phyloP scores from a whole-genome alignment of 2,888 invertebrate species.

The Troides helena region DNA sequence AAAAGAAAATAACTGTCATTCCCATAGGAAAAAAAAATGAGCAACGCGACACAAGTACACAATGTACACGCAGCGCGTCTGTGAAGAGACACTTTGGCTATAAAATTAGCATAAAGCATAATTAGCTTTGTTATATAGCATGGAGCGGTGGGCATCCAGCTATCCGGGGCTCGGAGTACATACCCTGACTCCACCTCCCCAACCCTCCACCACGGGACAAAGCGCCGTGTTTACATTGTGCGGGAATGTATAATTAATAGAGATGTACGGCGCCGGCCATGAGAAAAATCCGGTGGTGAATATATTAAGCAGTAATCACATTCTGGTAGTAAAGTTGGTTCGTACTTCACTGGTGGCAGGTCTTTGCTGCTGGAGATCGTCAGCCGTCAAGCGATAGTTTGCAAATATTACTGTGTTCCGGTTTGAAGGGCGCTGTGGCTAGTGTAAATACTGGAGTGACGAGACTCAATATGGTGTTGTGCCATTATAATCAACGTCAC shows the following conservation, averaged over 20 bases:
- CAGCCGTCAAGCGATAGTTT: no score
- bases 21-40: conserved; percentile 53
- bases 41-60: conserved; percentile 37
- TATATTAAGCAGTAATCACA: conserved; percentile 43
- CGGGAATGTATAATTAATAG: conserved; percentile 77
- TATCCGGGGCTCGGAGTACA: conserved; percentile 39
- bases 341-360: no score
- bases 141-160: conserved; percentile 65
- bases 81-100: conserved; percentile 55
- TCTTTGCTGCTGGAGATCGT: no score
- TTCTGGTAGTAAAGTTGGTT: no score
- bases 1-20: conserved; percentile 49
- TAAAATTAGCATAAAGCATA: conserved; percentile 75
- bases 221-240: conserved; percentile 72
- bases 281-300: conserved; percentile 65
- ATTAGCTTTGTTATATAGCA: conserved; percentile 71
- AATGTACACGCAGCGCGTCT: conserved; percentile 64
- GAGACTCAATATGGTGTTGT: no score
- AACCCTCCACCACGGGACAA: conserved; percentile 43
- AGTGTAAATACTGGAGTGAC: no score
- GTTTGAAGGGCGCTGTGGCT: no score
- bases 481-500: no score
- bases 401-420: no score
- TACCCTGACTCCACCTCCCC: no score
- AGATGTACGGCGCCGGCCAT: conserved; percentile 69